Conservation (phyloP, 2,113 vertebrate species). For the Marmota monax region DNA sequence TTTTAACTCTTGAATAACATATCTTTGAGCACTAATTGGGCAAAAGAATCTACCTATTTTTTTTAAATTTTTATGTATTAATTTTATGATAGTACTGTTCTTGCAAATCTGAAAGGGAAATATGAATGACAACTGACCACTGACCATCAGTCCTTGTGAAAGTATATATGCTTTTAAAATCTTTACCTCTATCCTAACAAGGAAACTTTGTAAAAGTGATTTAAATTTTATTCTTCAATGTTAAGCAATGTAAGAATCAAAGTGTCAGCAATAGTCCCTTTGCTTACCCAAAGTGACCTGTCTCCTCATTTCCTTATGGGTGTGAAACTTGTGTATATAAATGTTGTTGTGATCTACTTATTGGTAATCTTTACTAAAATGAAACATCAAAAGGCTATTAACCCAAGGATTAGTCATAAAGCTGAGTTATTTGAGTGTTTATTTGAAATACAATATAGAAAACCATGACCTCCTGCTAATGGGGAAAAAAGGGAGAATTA, state of each 20-base stretch:
- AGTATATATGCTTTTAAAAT: accelerated
- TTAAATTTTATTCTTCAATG: neutral
- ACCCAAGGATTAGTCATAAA: constrained; percentile 35
- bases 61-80: neutral
- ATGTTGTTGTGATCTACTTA: constrained; percentile 40
- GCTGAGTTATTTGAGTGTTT: constrained; percentile 74
- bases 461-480: constrained; percentile 48
- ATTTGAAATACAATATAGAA: constrained; percentile 72
- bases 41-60: neutral
- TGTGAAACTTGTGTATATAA: neutral
- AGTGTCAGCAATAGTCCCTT: neutral
- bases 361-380: constrained; percentile 63
- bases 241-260: neutral
- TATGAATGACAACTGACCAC: neutral
- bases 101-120: neutral
- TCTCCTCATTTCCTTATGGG: neutral
- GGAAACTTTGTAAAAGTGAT: neutral
- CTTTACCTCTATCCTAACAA: neutral
- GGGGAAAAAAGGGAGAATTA: constrained; percentile 51
- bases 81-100: neutral
- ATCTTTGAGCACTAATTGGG: neutral
- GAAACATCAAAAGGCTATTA: constrained; percentile 51
- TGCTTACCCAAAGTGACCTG: neutral
- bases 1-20: neutral
- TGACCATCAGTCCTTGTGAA: neutral